Base-by-base conservation (phyloP, 2,113 vertebrate genomes). In the Brevimyrus niger region DNA sequence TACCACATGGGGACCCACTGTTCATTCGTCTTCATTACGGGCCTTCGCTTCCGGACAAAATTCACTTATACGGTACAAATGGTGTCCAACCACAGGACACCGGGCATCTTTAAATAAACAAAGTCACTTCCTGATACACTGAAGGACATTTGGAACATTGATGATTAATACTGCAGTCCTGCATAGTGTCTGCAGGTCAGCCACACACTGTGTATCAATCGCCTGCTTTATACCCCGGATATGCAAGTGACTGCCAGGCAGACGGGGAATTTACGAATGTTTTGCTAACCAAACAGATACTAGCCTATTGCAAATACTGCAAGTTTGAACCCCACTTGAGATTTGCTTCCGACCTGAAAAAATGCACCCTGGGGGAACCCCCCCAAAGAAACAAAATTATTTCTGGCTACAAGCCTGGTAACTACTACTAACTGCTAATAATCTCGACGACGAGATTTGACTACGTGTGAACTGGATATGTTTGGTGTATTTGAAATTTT, bases 1-100 rank as follows among this genome's bases (percentile, higher is more conserved):
- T 42, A 27, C 48, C 55, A 46, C 80, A 65, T 23, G 35, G 61
- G 61, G 55, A 73, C 46, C n/a, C 55, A 23, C 0, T 44, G n/a
- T 76, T 48, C 88, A 86, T 91, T 90, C 46, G 76, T 90, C 86
- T 89, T 92, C 88, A 90, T 89, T 88, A 35, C 58, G 4, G 9
- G 80, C 48, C 19, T 73, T 80, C 87, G 27, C 48, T 46, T 35
- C 65, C 23, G 27, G 53, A 47, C 85, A 58, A 80, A 90, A 51
- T 42, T 76, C 80, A 48, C 55, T 86, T 48, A 69, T 89, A 47
- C 48, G 27, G 88, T 89, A 73, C 76, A 89, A 48, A 47, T 88
- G 73, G 31, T 13, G 17, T 23, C 76, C 51, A 17, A 58, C 35
- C 17, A 27, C 35, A 27, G 48, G 88, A 80, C 51, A 61, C 11